Evolutionary conservation across 2,797 vertebrate species (phyloP).

Genomic region (Halcyon chelicuti): DNA sequence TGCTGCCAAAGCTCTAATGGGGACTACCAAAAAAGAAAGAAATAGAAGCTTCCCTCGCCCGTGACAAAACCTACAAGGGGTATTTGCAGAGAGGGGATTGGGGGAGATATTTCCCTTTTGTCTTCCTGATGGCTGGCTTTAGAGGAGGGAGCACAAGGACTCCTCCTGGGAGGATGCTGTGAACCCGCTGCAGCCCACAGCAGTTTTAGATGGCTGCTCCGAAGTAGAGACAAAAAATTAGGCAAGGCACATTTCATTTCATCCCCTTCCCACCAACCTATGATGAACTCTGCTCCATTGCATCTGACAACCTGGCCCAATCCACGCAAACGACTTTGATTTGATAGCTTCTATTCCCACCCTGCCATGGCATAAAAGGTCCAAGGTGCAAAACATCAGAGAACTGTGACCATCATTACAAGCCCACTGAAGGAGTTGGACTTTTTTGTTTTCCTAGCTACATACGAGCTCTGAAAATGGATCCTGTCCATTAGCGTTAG

Average conservation of each 20-base stretch:
- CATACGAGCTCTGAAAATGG: neutral
- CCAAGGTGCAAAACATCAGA: neutral
- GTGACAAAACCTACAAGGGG: neutral
- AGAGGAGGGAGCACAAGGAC: too few species aligned
- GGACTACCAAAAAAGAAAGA: neutral
- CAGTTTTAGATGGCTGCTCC: neutral
- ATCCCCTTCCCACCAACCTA: neutral
- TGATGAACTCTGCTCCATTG: neutral
- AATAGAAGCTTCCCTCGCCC: neutral
- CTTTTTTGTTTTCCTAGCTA: neutral
- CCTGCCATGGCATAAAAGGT: neutral
- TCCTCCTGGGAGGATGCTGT: too few species aligned
- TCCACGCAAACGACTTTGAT: neutral
- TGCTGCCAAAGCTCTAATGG: neutral
- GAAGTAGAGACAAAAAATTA: neutral
- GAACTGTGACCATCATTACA: neutral
- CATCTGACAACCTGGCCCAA: neutral
- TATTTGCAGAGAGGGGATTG: neutral
- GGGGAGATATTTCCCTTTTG: neutral
- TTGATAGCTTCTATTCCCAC: neutral
- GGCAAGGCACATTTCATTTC: neutral
- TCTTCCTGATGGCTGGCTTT: neutral
- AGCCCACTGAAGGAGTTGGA: neutral
- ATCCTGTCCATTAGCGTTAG: neutral
- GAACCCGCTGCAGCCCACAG: neutral